Base-by-base conservation (phyloP, 2,888 invertebrate species). In the Nesidiocoris tenuis region DNA sequence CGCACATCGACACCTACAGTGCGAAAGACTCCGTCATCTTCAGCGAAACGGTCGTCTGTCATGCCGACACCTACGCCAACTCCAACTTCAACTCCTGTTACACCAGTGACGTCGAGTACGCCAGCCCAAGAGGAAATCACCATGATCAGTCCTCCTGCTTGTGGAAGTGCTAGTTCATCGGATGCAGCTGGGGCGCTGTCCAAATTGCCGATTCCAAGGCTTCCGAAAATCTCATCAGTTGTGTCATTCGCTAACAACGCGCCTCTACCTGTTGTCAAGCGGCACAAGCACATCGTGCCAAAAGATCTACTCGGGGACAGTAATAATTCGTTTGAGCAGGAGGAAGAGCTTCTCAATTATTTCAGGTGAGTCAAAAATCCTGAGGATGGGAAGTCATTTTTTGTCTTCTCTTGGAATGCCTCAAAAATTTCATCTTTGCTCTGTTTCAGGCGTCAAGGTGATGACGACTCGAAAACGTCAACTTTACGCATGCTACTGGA, bases 321-420 rank as follows among this genome's bases (percentile, higher is more conserved):
- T 80, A 90, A 89, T 83, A 72, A 72, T 17, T 90, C 90, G 61
- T 91, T 92, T 82, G 92, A 91, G 81, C 92, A 91, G 82, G 93
- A 94, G 83, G 93, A 93, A 82, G 94, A 94, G 84, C 84, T 94
- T 81, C 86, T 92, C 83, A 91, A 92, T 84, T 94, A 93, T 85
- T 93, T 93, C 84, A 90, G 88, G 79, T 71, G n/a, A 68, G 61
- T 55, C 22, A 16, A 39, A 39, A 39, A n/a, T 18, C n/a, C 19
- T 21, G 64, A 64, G 2, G 3, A 3, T 3, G 3, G 59, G 7
- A 9, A 59, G 59, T 18, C n/a, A 16, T n/a, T 59, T 59, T 59
- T 63, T 63, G 1, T n/a, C 12, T 39, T 12, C 39, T 12, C 3
- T 39, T 39, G 12, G 39, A 39, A 39, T 39, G 3, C n/a, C n/a